Conservation (phyloP, 2,888 invertebrate genomes). For the Cabera pusaria region DNA sequence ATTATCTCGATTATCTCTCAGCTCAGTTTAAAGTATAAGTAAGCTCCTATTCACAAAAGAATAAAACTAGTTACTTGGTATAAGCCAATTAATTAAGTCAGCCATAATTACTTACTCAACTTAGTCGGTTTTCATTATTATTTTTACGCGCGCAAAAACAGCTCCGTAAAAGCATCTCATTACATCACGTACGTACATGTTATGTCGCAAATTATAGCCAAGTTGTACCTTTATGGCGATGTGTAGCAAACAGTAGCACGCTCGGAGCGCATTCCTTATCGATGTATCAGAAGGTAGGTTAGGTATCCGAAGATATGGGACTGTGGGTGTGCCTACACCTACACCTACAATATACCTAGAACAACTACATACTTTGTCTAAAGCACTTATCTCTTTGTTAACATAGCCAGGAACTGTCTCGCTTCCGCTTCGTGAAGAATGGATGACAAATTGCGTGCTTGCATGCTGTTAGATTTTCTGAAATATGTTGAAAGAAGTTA, state of each 20-base stretch:
- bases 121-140: slow-evolving; percentile 24
- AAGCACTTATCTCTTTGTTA: slow-evolving; percentile 9
- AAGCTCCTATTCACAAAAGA: no score
- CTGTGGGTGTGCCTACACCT: slow-evolving; percentile 31
- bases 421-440: slow-evolving; percentile 17
- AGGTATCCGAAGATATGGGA: slow-evolving; percentile 22
- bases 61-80: no score
- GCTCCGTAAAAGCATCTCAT: slow-evolving; percentile 22
- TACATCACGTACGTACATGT: slow-evolving; percentile 29
- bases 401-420: slow-evolving; percentile 8
- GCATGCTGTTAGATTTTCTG: no score
- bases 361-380: slow-evolving; percentile 5
- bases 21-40: no score
- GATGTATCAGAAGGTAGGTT: slow-evolving; percentile 46
- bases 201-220: slow-evolving; percentile 32
- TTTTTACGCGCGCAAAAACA: slow-evolving; percentile 20
- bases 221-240: slow-evolving; percentile 43
- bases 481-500: no score
- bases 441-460: slow-evolving; percentile 11
- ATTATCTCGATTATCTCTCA: no score
- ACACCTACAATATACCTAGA: slow-evolving; percentile 23
- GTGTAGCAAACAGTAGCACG: slow-evolving; percentile 48
- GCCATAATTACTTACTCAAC: slow-evolving; percentile 19
- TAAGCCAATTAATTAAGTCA: slow-evolving; percentile 15
- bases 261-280: slow-evolving; percentile 52